Evolutionary conservation across 2,888 invertebrate genomes (phyloP), one percentile per base, ranked within the genome.

Genomic region (Linyphia triangularis): DNA sequence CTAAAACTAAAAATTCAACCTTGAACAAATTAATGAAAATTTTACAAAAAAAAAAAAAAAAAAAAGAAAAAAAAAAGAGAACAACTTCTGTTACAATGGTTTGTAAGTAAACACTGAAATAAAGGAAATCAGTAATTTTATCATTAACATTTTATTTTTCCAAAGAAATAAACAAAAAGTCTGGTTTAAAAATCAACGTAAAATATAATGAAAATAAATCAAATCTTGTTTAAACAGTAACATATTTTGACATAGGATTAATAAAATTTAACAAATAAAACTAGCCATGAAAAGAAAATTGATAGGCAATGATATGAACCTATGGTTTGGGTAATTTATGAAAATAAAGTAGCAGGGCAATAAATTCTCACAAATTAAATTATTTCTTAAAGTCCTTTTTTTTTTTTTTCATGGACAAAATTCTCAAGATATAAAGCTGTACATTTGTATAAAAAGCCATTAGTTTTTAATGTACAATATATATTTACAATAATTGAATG

Each of bases 361-460:
- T 40, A 37, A 69, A 40, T n/a, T 69, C n/a, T n/a, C 37, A 37
- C 37, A 24, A 40, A 37, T 69, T 69, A 22, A 24, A 69, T 22
- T 16, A 69, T 13, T 40, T 37, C 69, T n/a, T 7, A 7, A 3
- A n/a, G n/a, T n/a, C n/a, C n/a, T n/a, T 19, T 13, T 59, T 3
- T 30, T 30, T 33, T 59, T 10, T 59, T 30, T 57, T 73, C 73
- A 73, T 30, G 28, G 26, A 40, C 13, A 22, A 19, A 16, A 63
- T 51, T 51, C 51, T n/a, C 73, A 88, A 59, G 65, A 37, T 88
- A 88, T 69, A 88, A 88, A 88, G 81, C 86, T 88, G 75, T 88
- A 88, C 86, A 86, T 37, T 73, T 57, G 57, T 88, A 81, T 88
- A 88, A 79, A 86, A 88, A 79, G 57, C 70, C 70, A 61, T 72